These are phyloP conservation scores for Hucho hucho DNA, from an alignment of 2,113 vertebrate species.

Conservation along the genomic window DNA sequence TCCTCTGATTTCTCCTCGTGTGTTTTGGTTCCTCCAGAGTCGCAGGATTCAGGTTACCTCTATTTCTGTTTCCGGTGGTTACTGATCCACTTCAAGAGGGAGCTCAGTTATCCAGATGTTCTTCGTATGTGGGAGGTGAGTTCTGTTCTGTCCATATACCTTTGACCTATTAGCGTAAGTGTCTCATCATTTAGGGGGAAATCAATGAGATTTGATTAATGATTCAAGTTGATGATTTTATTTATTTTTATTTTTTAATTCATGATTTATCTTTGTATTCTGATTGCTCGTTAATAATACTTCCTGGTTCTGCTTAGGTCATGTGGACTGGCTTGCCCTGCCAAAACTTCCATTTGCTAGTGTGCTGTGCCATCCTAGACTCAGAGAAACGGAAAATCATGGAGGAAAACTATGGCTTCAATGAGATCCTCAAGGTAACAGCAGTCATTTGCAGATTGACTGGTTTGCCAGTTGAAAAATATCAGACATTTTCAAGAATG, in stretches of 20 bases:
- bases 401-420: conserved; percentile 94
- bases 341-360: conserved; percentile 93
- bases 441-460: background rate
- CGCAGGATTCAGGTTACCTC: conserved; percentile 95
- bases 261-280: background rate
- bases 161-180: background rate
- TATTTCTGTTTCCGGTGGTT: conserved; percentile 99
- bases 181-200: no score
- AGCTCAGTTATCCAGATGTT: conserved; percentile 93
- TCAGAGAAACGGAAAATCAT: conserved; percentile 96
- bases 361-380: conserved; percentile 95
- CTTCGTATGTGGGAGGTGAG: conserved; percentile 97
- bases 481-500: no score
- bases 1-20: background rate
- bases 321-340: conserved; percentile 95
- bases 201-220: background rate
- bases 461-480: no score
- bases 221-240: background rate
- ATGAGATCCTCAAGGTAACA: conserved; percentile 93
- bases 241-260: background rate
- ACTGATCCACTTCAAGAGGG: conserved; percentile 96
- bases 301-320: conserved; percentile 72
- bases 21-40: conserved; percentile 75
- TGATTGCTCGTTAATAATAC: background rate
- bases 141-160: background rate